phyloP scores from a whole-genome alignment of 1,140 invertebrate genomes.

The Parasteatoda tepidariorum region DNA sequence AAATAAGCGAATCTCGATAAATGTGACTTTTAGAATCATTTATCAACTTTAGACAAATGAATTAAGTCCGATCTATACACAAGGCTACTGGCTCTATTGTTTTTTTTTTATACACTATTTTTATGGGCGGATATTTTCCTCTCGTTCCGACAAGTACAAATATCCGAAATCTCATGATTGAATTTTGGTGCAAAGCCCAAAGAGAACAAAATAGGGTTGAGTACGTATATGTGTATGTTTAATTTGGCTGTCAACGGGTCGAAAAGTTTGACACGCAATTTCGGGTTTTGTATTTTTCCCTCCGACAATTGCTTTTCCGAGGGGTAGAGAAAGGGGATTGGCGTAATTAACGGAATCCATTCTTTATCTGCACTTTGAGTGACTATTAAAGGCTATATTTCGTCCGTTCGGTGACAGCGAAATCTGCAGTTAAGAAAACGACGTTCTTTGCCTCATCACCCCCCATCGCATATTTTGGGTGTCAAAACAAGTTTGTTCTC shows the following conservation, averaged over 20 bases:
- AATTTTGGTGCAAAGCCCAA: background rate
- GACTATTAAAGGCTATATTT: slow-evolving; percentile 60
- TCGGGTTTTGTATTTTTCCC: slow-evolving; percentile 59
- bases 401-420: slow-evolving; percentile 47
- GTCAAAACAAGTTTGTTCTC: slow-evolving; percentile 22
- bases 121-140: slow-evolving; percentile 8
- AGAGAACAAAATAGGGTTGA: background rate
- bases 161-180: slow-evolving; percentile 17
- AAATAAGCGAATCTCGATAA: no score
- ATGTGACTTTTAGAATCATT: no score
- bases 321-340: background rate
- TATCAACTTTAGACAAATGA: no score
- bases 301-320: background rate
- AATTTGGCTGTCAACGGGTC: slow-evolving; percentile 56
- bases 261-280: slow-evolving; percentile 60
- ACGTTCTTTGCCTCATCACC: slow-evolving; percentile 27
- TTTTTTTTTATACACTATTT: background rate
- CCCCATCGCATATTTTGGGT: slow-evolving; percentile 47
- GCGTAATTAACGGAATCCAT: slow-evolving; percentile 59
- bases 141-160: slow-evolving; percentile 30
- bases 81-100: no score
- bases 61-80: no score
- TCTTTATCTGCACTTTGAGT: slow-evolving; percentile 58
- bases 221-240: slow-evolving; percentile 31
- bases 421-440: slow-evolving; percentile 58